Evolutionary conservation across 2,888 invertebrate genomes (phyloP), one percentile per base, ranked within the genome.

Genomic region (Ophioninae sp.): DNA sequence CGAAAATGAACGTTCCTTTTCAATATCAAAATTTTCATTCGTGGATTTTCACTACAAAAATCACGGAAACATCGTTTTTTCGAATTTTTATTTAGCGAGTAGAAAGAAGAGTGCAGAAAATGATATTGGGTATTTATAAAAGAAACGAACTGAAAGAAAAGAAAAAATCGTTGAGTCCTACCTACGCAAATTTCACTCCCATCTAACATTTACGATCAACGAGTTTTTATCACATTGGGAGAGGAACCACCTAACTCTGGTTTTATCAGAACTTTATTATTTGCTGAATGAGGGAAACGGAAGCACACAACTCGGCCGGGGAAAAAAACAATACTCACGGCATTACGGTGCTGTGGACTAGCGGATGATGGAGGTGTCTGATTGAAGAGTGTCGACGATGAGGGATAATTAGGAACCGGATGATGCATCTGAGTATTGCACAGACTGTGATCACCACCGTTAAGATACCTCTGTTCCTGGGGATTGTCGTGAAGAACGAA

Each of bases 331-430:
- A 62, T 82, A 90, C 91, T 92, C 81, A 93, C 93, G 86, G 91
- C 90, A 88, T 94, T 94, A 77, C 95, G 93, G 89, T 96, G 95
- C 90, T 95, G 95, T 61, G 96, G 96, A 86, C 96, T 96, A 83
- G 95, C 95, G 86, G 95, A 94, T 68, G 94, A 94, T 62, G 94
- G 94, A 85, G 94, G 94, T 65, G 94, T 94, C 88, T 93, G 94
- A 88, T 93, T 93, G 87, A 93, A 93, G 77, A 93, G 89, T 65
- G 90, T 89, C 82, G 91, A 88, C 65, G 94, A 93, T 84, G 93
- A 92, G 86, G 94, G 93, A 87, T 94, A 94, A 79, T 93, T 93
- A 68, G 93, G 91, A 86, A 92, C 93, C 81, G 93, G 93, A 87
- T 93, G 94, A 91, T 95, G 95, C 87, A 94, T 94, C 90, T 94